phyloP scores from a whole-genome alignment of 2,888 invertebrate species.

The Dasysyrphus tricinctus region DNA sequence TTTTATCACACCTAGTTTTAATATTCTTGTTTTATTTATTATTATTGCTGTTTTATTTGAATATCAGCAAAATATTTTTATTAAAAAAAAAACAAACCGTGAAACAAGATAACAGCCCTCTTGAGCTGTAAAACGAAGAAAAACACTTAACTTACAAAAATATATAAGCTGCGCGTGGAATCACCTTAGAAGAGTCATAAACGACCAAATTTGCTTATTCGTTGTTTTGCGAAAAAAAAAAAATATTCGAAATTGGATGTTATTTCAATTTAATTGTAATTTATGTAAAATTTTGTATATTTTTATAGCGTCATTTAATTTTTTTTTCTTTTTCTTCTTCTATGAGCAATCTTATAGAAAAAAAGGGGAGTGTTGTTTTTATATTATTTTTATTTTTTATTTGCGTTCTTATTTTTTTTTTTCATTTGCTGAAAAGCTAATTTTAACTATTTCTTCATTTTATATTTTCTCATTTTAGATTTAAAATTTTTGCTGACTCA shows the following conservation, averaged over 20 bases:
- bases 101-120: conserved; percentile 16
- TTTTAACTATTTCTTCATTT: conserved; percentile 28
- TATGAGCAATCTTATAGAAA: background rate
- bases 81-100: background rate
- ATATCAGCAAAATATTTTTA: conserved; percentile 29
- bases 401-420: background rate
- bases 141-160: conserved; percentile 36
- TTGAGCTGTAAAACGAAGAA: conserved; percentile 32
- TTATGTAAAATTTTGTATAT: conserved; percentile 32
- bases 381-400: background rate
- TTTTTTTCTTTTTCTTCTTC: background rate
- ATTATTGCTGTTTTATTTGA: conserved; percentile 41
- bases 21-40: conserved; percentile 33
- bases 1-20: conserved; percentile 32
- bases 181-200: conserved; percentile 28
- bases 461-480: conserved; percentile 3
- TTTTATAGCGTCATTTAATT: conserved; percentile 29
- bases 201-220: conserved; percentile 23
- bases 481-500: conserved; percentile 27
- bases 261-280: conserved; percentile 46
- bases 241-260: conserved; percentile 22
- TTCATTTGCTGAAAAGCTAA: conserved; percentile 7
- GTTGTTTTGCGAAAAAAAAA: background rate
- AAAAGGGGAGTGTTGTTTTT: background rate
- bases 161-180: conserved; percentile 30